Percentiles rank a stretch among this genome's conserved stretches.
phyloP scores from a whole-genome alignment of 2,113 vertebrate genomes.

The Serilophus lunatus region DNA sequence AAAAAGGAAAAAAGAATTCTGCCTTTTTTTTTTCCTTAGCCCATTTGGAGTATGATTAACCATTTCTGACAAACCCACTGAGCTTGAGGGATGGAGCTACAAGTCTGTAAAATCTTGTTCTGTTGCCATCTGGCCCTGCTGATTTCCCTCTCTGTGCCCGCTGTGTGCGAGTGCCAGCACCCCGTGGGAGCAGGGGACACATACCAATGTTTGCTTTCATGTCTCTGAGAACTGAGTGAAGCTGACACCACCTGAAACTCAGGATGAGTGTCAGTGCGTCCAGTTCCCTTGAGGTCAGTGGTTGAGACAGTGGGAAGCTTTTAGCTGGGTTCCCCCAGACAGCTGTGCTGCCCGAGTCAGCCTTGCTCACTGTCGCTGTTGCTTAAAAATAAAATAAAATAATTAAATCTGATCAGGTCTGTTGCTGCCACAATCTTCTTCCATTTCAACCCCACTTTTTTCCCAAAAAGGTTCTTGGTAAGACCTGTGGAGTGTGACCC shows the following conservation, averaged over 20 bases:
- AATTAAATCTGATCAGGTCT: background rate
- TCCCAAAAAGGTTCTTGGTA: background rate
- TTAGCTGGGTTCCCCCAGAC: background rate
- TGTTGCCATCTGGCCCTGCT: conserved; percentile 32
- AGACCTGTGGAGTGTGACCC: background rate
- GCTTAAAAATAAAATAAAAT: background rate
- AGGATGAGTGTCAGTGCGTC: no score
- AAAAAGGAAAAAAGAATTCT: background rate
- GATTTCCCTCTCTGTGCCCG: background rate
- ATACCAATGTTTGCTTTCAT: background rate
- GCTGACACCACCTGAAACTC: background rate
- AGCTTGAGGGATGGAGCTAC: conserved; percentile 14
- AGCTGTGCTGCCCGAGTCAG: background rate
- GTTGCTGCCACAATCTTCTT: background rate
- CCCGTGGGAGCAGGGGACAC: fast-evolving
- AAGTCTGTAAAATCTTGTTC: conserved; percentile 8
- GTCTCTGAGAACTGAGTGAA: fast-evolving
- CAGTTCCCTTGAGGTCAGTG: background rate
- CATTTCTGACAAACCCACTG: conserved; percentile 60
- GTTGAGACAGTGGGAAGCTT: background rate
- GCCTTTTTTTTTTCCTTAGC: background rate
- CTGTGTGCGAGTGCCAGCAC: background rate
- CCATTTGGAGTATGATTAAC: conserved; percentile 27
- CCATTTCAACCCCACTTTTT: fast-evolving
- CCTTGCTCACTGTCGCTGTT: background rate